These are phyloP conservation scores for Mallotus villosus DNA, from an alignment of 2,797 vertebrate genomes.

Conservation along the genomic window DNA sequence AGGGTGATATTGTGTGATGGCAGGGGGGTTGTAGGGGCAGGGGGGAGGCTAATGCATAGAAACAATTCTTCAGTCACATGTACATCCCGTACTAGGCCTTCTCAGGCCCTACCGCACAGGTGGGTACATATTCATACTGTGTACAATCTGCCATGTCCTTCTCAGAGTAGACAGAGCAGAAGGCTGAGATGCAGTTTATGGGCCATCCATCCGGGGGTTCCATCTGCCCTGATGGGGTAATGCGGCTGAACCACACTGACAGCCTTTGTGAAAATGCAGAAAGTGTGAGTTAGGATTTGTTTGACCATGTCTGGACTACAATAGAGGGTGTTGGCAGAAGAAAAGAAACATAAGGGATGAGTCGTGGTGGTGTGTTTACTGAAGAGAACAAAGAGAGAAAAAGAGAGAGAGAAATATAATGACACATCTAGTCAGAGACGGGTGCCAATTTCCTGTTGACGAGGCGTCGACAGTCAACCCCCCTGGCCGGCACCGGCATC, in stretches of 20 bases:
- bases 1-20: not conserved
- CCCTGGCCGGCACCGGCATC: slow-evolving; percentile 54
- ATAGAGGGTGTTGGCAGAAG: slow-evolving; percentile 49
- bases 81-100: no score
- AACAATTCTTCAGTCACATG: not conserved
- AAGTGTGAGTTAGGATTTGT: slow-evolving; percentile 13
- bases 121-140: not conserved
- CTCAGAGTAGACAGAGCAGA: not conserved
- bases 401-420: not conserved
- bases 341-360: slow-evolving; percentile 40
- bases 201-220: no score
- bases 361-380: slow-evolving; percentile 36
- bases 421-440: not conserved
- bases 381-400: slow-evolving; percentile 33
- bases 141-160: not conserved
- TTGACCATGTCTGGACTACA: slow-evolving; percentile 44
- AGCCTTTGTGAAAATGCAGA: not conserved
- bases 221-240: not conserved
- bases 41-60: slow-evolving; percentile 7
- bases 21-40: not conserved
- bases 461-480: slow-evolving; percentile 66
- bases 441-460: slow-evolving; percentile 69
- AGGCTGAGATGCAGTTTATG: not conserved
- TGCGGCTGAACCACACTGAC: not conserved
- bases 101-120: not conserved